These are phyloP conservation scores for Cosmopolites sordidus DNA, from an alignment of 2,888 invertebrate species.

Conservation along the genomic window DNA sequence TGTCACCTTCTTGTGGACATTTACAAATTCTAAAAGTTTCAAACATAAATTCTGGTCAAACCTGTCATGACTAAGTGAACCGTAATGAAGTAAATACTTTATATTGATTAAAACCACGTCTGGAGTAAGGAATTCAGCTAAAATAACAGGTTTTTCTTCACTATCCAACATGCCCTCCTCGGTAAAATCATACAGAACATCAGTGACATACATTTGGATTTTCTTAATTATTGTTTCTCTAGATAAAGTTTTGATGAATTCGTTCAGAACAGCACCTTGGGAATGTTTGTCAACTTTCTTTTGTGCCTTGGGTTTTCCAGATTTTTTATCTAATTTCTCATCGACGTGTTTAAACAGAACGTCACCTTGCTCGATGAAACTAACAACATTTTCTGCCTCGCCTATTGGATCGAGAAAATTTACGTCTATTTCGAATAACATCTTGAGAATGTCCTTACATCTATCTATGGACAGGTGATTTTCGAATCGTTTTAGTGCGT, in stretches of 20 bases:
- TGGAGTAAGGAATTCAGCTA: slow-evolving; percentile 36
- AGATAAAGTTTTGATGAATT: slow-evolving; percentile 29
- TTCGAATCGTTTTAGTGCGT: slow-evolving; percentile 38
- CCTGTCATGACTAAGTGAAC: slow-evolving; percentile 24
- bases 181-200: slow-evolving; percentile 35
- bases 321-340: not conserved
- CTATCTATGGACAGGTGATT: slow-evolving; percentile 30
- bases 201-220: slow-evolving; percentile 32
- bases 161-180: slow-evolving; percentile 32
- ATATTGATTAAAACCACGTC: slow-evolving; percentile 30
- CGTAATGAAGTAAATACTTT: slow-evolving; percentile 33
- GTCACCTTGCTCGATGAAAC: slow-evolving; percentile 35
- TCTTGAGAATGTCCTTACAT: slow-evolving; percentile 34
- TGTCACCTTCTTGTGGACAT: slow-evolving; percentile 12
- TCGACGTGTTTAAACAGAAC: slow-evolving; percentile 1
- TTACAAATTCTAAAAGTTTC: slow-evolving; percentile 27
- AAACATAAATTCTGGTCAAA: slow-evolving; percentile 20
- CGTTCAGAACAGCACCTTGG: slow-evolving; percentile 15
- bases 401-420: slow-evolving; percentile 39
- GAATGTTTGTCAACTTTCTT: slow-evolving; percentile 8
- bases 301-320: slow-evolving; percentile 9
- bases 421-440: slow-evolving; percentile 34
- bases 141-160: slow-evolving; percentile 30
- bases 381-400: slow-evolving; percentile 37
- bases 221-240: slow-evolving; percentile 29